phyloP scores from a whole-genome alignment of 2,797 vertebrate genomes.

The Enteromius anoplus region DNA sequence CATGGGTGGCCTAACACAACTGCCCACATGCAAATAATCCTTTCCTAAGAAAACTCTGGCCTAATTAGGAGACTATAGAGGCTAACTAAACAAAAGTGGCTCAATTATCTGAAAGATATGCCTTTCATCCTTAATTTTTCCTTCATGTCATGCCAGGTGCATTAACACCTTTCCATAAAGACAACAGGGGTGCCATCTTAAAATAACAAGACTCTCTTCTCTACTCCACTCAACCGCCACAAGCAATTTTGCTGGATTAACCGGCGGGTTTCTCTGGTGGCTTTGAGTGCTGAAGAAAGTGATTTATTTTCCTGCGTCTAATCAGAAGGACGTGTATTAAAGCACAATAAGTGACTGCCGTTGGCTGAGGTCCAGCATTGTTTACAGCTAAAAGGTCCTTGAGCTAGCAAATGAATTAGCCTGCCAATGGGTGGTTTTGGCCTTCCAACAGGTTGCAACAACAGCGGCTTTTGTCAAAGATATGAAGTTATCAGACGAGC shows the following conservation, averaged over 20 bases:
- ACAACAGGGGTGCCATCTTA: conserved; percentile 57
- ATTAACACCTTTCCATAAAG: conserved; percentile 56
- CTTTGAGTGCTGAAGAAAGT: conserved; percentile 45
- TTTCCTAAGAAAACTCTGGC: conserved; percentile 64
- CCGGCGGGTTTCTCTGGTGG: conserved; percentile 50
- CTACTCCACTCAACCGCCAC: conserved; percentile 40
- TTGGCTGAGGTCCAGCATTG: conserved; percentile 70
- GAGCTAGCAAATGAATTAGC: conserved; percentile 63
- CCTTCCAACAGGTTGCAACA: conserved; percentile 68
- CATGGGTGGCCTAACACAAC: conserved; percentile 72
- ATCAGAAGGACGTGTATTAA: conserved; percentile 62
- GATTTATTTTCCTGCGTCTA: conserved; percentile 60
- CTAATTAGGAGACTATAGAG: conserved; percentile 66
- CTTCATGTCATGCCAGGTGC: conserved; percentile 73
- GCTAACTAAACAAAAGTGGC: conserved; percentile 57
- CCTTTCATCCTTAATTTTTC: conserved; percentile 74
- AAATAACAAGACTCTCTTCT: conserved; percentile 53
- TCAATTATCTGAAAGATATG: conserved; percentile 75
- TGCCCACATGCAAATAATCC: conserved; percentile 66
- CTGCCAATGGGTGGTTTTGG: conserved; percentile 63
- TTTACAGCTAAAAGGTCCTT: conserved; percentile 67
- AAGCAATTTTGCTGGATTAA: conserved; percentile 55
- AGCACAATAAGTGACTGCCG: conserved; percentile 44
- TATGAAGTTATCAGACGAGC: conserved; percentile 40
- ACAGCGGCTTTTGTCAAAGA: conserved; percentile 32